Percentiles rank a stretch among this genome's conserved stretches.
These are phyloP conservation scores for Acropternis orthonyx DNA, from an alignment of 2,797 vertebrate species.

Conservation along the genomic window DNA sequence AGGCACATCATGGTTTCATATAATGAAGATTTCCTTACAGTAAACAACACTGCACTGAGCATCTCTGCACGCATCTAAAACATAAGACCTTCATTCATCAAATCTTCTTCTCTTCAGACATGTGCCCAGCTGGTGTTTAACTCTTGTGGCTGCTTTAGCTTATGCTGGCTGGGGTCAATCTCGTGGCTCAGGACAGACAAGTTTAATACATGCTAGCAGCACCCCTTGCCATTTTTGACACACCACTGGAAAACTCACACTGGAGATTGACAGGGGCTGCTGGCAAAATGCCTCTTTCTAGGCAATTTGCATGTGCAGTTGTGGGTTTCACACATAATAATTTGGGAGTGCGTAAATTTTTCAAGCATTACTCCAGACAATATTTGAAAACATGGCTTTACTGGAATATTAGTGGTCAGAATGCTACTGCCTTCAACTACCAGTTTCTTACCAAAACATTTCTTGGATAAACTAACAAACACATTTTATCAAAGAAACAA, in stretches of 20 bases:
- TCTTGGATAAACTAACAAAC: neutral
- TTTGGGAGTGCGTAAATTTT: conserved; percentile 48
- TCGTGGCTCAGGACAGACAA: conserved; percentile 36
- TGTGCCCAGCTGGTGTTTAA: conserved; percentile 32
- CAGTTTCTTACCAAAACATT: neutral
- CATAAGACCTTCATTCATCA: neutral
- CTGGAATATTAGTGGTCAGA: neutral
- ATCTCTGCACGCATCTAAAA: neutral
- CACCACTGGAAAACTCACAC: conserved; percentile 47
- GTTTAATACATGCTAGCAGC: neutral
- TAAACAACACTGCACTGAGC: neutral
- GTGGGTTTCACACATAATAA: conserved; percentile 66
- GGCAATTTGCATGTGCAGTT: conserved; percentile 61
- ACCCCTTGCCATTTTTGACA: conserved; percentile 51
- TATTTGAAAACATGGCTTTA: conserved; percentile 39
- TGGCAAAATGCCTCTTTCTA: conserved; percentile 34
- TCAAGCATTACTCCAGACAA: conserved; percentile 33
- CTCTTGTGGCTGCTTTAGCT: conserved; percentile 9
- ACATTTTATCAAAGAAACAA: neutral
- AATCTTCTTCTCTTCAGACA: neutral
- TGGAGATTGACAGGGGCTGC: conserved; percentile 17
- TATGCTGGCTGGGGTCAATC: conserved; percentile 19
- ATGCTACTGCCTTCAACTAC: conserved; percentile 9
- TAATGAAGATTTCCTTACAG: neutral
- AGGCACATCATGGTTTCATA: neutral